Conservation (phyloP, 2,888 invertebrate genomes). For the Ecliptopera silaceata region DNA sequence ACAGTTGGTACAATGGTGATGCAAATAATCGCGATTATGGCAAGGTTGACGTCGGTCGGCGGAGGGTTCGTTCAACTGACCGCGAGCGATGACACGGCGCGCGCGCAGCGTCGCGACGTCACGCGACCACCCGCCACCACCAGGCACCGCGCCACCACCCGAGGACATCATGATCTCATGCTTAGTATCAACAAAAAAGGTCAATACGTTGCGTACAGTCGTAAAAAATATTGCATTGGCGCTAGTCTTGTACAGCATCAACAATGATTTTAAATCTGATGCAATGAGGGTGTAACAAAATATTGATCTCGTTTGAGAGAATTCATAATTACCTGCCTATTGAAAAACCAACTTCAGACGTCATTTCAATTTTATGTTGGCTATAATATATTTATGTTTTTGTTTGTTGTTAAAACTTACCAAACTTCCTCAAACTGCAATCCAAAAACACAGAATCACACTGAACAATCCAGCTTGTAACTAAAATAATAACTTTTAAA, state of each 20-base stretch:
- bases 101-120: constrained; percentile 71
- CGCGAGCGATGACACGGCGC: constrained; percentile 81
- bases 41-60: constrained; percentile 79
- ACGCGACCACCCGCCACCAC: constrained; percentile 46
- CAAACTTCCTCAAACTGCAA: constrained; percentile 68
- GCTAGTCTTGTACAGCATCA: neutral
- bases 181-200: constrained; percentile 31
- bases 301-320: constrained; percentile 1
- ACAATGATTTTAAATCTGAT: constrained; percentile 12
- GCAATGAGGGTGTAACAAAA: constrained; percentile 15
- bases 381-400: neutral
- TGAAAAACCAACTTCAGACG: neutral
- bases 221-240: neutral
- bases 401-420: constrained; percentile 50
- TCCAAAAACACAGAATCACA: constrained; percentile 59
- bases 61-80: constrained; percentile 82
- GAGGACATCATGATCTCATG: constrained; percentile 37
- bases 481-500: constrained; percentile 54
- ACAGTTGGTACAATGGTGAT: constrained; percentile 73
- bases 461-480: constrained; percentile 58
- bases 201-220: constrained; percentile 1
- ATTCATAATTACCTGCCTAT: neutral
- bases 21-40: constrained; percentile 82
- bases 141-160: constrained; percentile 31
- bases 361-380: neutral